These are phyloP conservation scores for Sakesphorus luctuosus DNA, from an alignment of 2,113 vertebrate species.

Conservation along the genomic window DNA sequence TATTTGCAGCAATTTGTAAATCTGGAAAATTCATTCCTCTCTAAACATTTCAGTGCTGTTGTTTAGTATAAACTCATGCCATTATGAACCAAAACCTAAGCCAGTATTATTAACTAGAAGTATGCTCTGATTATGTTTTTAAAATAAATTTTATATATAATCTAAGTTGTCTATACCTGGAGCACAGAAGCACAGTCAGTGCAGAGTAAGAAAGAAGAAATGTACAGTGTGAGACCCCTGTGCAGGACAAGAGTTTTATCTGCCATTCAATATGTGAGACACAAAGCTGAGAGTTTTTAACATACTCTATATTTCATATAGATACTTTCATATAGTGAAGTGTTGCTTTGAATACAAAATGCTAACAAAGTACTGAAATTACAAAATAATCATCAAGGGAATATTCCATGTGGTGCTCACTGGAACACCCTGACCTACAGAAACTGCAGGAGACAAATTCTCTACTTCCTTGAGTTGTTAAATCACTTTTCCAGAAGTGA, in stretches of 20 bases:
- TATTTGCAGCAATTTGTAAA: not conserved
- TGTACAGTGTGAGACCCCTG: constrained; percentile 3
- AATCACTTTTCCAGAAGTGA: not conserved
- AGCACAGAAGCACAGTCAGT: not conserved
- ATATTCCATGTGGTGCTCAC: not conserved
- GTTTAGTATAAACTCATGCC: not conserved
- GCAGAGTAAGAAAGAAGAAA: constrained; percentile 2
- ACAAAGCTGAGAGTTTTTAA: not conserved
- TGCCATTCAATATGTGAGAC: not conserved
- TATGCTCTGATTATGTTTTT: not conserved
- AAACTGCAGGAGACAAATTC: not conserved
- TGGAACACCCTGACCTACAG: not conserved
- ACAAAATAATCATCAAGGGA: not conserved
- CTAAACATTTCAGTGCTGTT: not conserved
- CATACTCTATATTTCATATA: not conserved
- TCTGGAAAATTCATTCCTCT: not conserved
- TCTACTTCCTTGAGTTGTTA: not conserved
- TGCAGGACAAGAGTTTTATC: constrained; percentile 3
- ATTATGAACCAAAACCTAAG: not conserved
- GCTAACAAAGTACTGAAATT: not conserved
- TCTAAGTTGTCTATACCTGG: not conserved
- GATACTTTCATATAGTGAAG: not conserved
- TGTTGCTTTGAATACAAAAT: not conserved
- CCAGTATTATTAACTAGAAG: not conserved
- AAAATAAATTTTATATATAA: not conserved